phyloP scores from a whole-genome alignment of 2,113 vertebrate species.

The Entelurus aequoreus region DNA sequence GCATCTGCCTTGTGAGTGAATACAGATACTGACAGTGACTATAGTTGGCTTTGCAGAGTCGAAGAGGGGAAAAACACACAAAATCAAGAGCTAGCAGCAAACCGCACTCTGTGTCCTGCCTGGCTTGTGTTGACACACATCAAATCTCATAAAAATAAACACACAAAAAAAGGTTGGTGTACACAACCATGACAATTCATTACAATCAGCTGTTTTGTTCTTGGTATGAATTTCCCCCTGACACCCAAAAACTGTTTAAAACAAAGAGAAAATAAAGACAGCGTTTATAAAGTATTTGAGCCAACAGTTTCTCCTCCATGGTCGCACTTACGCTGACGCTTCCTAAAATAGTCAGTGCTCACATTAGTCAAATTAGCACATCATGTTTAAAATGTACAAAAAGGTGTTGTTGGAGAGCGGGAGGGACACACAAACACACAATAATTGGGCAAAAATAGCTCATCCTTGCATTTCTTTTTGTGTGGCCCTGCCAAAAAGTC shows the following conservation, averaged over 20 bases:
- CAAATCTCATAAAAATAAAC: conserved; percentile 17
- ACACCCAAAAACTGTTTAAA: conserved; percentile 9
- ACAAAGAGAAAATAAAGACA: conserved; percentile 17
- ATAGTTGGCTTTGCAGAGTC: conserved; percentile 19
- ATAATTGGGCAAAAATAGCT: background rate
- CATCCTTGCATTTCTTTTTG: background rate
- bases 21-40: conserved; percentile 47
- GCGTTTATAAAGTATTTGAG: conserved; percentile 10
- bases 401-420: background rate
- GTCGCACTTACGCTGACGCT: conserved; percentile 16
- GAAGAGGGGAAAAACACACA: conserved; percentile 18
- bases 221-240: conserved; percentile 26
- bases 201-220: conserved; percentile 63
- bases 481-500: background rate
- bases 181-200: conserved; percentile 37
- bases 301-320: conserved; percentile 21
- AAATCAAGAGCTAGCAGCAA: conserved; percentile 62
- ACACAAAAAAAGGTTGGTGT: conserved; percentile 28
- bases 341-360: conserved; percentile 46
- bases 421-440: background rate
- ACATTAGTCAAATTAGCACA: conserved; percentile 29
- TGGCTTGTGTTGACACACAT: conserved; percentile 34
- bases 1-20: conserved; percentile 45
- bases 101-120: conserved; percentile 53
- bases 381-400: conserved; percentile 6